These are phyloP conservation scores for Drosophila mauritiana DNA, from an alignment of 1,140 invertebrate species.

Conservation along the genomic window DNA sequence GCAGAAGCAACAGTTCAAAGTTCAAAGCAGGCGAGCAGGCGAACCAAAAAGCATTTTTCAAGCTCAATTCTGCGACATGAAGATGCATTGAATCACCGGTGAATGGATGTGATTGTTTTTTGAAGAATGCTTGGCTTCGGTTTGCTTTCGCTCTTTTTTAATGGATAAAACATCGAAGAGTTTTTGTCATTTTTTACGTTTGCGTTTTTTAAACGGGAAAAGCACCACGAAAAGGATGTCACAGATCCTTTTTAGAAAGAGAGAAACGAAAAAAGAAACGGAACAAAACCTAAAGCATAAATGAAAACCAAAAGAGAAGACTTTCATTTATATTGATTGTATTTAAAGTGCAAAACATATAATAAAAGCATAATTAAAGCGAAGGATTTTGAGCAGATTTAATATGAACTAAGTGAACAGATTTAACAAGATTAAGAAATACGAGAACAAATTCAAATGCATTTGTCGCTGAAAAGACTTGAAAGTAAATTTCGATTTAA, in stretches of 20 bases:
- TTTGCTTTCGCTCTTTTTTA: constrained; percentile 27
- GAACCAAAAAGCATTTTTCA: constrained; percentile 46
- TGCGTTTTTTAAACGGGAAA: constrained; percentile 34
- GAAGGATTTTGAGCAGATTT: constrained; percentile 78
- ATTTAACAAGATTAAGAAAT: constrained; percentile 57
- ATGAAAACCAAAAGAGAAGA: constrained; percentile 56
- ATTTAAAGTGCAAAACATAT: constrained; percentile 72
- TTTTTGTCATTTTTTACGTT: constrained; percentile 47
- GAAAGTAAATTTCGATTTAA: constrained; percentile 82
- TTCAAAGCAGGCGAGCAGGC: constrained; percentile 27
- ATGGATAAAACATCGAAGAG: constrained; percentile 53
- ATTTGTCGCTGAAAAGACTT: constrained; percentile 84
- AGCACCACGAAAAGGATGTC: constrained; percentile 20
- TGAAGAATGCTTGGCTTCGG: constrained; percentile 42
- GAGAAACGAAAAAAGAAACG: constrained; percentile 4
- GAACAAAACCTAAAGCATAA: constrained; percentile 15
- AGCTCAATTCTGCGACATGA: constrained; percentile 31
- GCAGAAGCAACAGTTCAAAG: constrained; percentile 42
- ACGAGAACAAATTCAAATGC: constrained; percentile 82
- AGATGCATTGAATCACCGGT: constrained; percentile 31
- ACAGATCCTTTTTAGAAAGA: constrained; percentile 27
- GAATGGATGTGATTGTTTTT: constrained; percentile 26
- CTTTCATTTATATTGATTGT: constrained; percentile 77
- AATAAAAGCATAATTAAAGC: constrained; percentile 72
- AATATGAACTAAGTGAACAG: constrained; percentile 61